Percentiles rank a stretch among this genome's conserved stretches.
phyloP scores from a whole-genome alignment of 2,797 vertebrate genomes.

The Spinibarbus caldwelli region DNA sequence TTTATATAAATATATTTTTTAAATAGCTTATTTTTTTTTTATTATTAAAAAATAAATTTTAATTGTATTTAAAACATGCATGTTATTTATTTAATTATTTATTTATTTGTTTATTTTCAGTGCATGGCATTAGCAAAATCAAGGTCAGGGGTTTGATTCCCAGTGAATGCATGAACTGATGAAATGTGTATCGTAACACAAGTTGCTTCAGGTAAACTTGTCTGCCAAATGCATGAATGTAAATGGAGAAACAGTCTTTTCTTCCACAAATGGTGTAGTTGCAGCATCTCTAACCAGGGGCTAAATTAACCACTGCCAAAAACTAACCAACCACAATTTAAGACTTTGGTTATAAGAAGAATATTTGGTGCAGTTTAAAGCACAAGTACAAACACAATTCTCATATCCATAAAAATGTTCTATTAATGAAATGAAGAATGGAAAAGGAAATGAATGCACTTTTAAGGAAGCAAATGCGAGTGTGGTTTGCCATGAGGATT shows the following conservation, averaged over 20 bases:
- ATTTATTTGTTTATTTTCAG: background rate
- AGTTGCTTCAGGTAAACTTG: background rate
- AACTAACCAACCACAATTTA: background rate
- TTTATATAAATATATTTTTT: too few species aligned
- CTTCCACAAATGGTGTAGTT: background rate
- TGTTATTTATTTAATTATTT: too few species aligned
- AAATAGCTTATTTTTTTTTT: too few species aligned
- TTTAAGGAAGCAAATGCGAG: slow-evolving; percentile 2
- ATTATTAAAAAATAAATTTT: too few species aligned
- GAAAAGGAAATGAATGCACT: background rate
- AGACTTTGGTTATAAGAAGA: background rate
- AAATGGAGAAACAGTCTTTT: background rate
- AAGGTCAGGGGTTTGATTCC: background rate
- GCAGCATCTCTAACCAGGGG: background rate
- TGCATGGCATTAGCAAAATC: background rate
- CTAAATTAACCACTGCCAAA: background rate
- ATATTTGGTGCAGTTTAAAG: background rate
- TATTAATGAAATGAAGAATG: background rate
- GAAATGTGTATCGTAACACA: background rate
- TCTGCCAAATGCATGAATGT: background rate
- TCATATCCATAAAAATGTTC: background rate
- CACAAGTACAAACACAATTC: background rate
- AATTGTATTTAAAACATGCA: too few species aligned
- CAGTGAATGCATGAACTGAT: background rate
- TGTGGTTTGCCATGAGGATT: background rate